These are phyloP conservation scores for Gnatocerus cornutus DNA, from an alignment of 2,888 invertebrate genomes.

Conservation along the genomic window DNA sequence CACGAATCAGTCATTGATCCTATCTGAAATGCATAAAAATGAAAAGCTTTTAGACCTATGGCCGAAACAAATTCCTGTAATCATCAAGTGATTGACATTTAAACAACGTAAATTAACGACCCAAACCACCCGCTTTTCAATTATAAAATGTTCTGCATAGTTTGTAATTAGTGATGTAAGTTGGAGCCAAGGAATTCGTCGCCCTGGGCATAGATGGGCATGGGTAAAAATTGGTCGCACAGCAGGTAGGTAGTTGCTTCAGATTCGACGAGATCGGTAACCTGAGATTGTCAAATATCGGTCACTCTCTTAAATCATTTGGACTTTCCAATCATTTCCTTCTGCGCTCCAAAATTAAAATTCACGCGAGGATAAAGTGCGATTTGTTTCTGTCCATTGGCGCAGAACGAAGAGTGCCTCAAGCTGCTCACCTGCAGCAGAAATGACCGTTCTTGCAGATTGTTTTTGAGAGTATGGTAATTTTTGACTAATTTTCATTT, in stretches of 20 bases:
- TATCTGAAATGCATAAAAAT: constrained; percentile 24
- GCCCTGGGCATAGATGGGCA: constrained; percentile 51
- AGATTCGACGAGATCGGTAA: constrained; percentile 49
- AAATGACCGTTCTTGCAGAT: not conserved
- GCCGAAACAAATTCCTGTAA: constrained; percentile 56
- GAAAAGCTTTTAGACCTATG: constrained; percentile 29
- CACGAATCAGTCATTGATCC: not conserved
- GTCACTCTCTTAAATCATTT: constrained; percentile 33
- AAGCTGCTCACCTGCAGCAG: constrained; percentile 6
- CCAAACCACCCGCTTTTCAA: constrained; percentile 63
- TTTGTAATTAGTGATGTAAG: constrained; percentile 60
- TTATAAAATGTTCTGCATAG: constrained; percentile 62
- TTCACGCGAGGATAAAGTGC: constrained; percentile 11
- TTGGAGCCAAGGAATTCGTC: constrained; percentile 55
- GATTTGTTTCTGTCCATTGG: constrained; percentile 17
- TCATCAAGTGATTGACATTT: constrained; percentile 59
- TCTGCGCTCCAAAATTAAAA: constrained; percentile 10
- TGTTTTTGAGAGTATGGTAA: constrained; percentile 22
- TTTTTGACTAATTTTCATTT: constrained; percentile 13
- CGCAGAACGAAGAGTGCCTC: constrained; percentile 13
- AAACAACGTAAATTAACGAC: constrained; percentile 58
- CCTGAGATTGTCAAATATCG: constrained; percentile 49
- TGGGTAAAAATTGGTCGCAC: constrained; percentile 50
- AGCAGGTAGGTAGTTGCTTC: constrained; percentile 49
- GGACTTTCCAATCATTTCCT: constrained; percentile 35